A percentile compares a stretch with the other conserved stretches of the same genome.
Evolutionary conservation across 2,797 vertebrate genomes (phyloP).

Genomic region (Myiotriccus ornatus): DNA sequence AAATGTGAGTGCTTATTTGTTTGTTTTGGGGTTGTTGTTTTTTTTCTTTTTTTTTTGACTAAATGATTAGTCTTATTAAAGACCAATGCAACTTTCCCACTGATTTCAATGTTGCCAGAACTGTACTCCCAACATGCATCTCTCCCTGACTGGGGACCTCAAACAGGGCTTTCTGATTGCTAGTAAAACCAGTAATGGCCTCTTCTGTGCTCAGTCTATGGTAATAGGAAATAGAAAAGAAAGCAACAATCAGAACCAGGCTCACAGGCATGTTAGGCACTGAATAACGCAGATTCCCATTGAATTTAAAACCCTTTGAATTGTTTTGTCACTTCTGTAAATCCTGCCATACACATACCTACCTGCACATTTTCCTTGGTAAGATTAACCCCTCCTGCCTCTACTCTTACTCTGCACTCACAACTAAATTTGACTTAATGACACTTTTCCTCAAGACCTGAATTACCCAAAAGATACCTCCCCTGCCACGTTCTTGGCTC

Average conservation of each 20-base stretch:
- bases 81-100: background rate
- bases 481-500: background rate
- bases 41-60: background rate
- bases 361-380: background rate
- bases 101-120: background rate
- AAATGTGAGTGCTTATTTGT: background rate
- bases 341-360: background rate
- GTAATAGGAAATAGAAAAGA: background rate
- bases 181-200: background rate
- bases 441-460: background rate
- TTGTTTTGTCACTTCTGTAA: background rate
- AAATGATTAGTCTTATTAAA: background rate
- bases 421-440: background rate
- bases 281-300: background rate
- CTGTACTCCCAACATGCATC: background rate
- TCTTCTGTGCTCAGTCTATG: background rate
- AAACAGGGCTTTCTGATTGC: background rate
- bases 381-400: background rate
- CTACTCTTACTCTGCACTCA: background rate
- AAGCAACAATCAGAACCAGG: background rate
- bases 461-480: background rate
- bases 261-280: background rate
- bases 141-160: background rate
- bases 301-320: background rate
- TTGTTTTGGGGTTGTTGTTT: background rate